phyloP scores from a whole-genome alignment of 2,888 invertebrate genomes.

The Leptinotarsa juncta region DNA sequence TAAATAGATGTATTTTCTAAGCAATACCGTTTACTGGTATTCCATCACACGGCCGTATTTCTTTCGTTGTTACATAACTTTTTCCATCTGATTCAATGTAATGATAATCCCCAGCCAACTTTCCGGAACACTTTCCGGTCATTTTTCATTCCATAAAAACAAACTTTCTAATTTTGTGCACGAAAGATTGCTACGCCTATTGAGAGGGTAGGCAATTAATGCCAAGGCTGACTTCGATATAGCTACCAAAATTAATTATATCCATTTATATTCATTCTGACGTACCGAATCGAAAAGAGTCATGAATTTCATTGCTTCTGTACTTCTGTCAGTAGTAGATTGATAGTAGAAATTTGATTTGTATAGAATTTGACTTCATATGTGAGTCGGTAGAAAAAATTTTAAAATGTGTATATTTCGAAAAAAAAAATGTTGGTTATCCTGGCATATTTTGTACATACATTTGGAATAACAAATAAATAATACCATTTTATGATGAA shows the following conservation, averaged over 20 bases:
- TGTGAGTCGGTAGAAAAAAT: too few relatives aligned
- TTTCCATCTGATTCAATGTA: background rate
- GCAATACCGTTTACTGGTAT: too few relatives aligned
- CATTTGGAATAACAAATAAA: too few relatives aligned
- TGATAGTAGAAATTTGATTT: constrained; percentile 24
- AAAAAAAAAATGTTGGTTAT: too few relatives aligned
- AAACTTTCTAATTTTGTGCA: constrained; percentile 17
- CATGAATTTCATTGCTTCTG: constrained; percentile 31
- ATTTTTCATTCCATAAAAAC: constrained; percentile 16
- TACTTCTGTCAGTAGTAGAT: constrained; percentile 30
- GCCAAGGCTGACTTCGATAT: constrained; percentile 18
- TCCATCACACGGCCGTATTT: background rate
- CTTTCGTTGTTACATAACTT: constrained; percentile 4
- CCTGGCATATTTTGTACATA: too few relatives aligned
- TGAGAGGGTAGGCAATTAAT: constrained; percentile 16
- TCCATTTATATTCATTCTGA: constrained; percentile 32
- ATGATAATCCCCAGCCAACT: constrained; percentile 3
- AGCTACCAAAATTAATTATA: constrained; percentile 25
- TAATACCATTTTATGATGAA: too few relatives aligned
- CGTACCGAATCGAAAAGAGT: constrained; percentile 24
- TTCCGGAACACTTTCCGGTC: constrained; percentile 16
- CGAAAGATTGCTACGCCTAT: constrained; percentile 10
- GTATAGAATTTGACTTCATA: background rate
- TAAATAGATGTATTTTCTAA: too few relatives aligned
- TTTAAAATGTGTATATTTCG: too few relatives aligned